These are phyloP conservation scores for Gonioctena quinquepunctata DNA, from an alignment of 1,140 invertebrate genomes.

Conservation along the genomic window DNA sequence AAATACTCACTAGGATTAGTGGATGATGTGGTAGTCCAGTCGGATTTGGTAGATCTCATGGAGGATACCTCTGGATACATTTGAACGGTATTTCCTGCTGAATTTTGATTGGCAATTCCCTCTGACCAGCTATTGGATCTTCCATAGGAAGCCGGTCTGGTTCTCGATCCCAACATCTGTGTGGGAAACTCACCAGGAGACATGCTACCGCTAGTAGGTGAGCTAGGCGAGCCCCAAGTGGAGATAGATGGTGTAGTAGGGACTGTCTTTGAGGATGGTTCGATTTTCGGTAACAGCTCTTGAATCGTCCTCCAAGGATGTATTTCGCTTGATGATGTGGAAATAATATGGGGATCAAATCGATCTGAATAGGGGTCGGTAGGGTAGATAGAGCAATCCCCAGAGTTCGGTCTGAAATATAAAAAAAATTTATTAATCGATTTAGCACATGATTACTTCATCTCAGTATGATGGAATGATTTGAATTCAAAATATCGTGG, in stretches of 20 bases:
- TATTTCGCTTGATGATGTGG: slow-evolving; percentile 47
- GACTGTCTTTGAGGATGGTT: slow-evolving; percentile 30
- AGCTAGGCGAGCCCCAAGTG: slow-evolving; percentile 42
- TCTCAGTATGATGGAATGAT: too few relatives aligned
- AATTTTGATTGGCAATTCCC: slow-evolving; percentile 7
- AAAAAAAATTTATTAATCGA: too few relatives aligned
- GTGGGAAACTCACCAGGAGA: slow-evolving; percentile 9
- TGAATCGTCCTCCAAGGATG: slow-evolving; percentile 50
- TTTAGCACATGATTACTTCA: too few relatives aligned
- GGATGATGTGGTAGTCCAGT: slow-evolving; percentile 38
- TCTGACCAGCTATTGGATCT: slow-evolving; percentile 54
- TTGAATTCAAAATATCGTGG: too few relatives aligned
- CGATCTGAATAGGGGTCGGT: slow-evolving; percentile 37
- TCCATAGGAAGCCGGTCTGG: slow-evolving; percentile 56
- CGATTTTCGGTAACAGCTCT: slow-evolving; percentile 28
- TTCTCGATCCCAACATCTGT: slow-evolving; percentile 30
- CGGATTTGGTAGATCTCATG: slow-evolving; percentile 41
- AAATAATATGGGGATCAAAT: slow-evolving; percentile 33
- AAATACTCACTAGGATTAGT: too few relatives aligned
- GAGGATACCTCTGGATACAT: slow-evolving; percentile 31
- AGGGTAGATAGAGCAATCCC: slow-evolving; percentile 53
- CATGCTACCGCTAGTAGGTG: slow-evolving; percentile 6
- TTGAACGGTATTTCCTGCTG: slow-evolving; percentile 32
- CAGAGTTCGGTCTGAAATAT: slow-evolving; percentile 58
- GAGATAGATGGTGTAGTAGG: slow-evolving; percentile 27